Evolutionary conservation across 2,797 vertebrate genomes (phyloP).

Genomic region (Eremophila alpestris): DNA sequence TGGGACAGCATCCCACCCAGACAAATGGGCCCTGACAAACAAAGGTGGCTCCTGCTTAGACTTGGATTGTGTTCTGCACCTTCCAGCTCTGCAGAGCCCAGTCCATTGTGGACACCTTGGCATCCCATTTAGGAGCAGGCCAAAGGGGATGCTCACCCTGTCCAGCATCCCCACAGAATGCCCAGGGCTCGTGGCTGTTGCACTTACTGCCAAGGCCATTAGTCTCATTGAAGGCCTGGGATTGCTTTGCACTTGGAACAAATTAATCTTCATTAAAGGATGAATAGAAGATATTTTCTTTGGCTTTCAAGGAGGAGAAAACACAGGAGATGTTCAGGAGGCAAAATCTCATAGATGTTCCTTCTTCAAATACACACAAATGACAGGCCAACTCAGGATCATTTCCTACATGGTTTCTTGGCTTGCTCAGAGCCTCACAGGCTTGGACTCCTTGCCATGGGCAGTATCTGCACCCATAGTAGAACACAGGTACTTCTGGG

Average conservation of each 20-base stretch:
- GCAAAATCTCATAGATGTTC: neutral
- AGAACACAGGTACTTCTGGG: neutral
- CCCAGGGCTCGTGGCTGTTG: accelerated
- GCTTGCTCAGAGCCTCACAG: neutral
- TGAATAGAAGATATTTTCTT: neutral
- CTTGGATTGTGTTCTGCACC: neutral
- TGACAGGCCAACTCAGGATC: neutral
- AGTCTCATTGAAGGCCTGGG: neutral
- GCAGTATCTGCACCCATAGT: neutral
- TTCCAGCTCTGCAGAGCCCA: neutral
- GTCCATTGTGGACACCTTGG: neutral
- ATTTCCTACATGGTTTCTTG: neutral
- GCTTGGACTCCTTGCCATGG: neutral
- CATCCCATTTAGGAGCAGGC: neutral
- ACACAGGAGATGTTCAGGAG: neutral
- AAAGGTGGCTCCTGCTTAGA: neutral
- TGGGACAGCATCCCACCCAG: neutral
- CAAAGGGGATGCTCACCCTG: neutral
- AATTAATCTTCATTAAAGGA: neutral
- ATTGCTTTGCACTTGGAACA: neutral
- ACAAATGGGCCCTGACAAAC: neutral
- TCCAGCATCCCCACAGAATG: neutral
- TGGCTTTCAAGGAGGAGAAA: neutral
- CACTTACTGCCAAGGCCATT: neutral
- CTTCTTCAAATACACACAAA: neutral